These are phyloP conservation scores for Anthopleura xanthogrammica DNA, from an alignment of 92 coral and sea anemone genomes.

Conservation along the genomic window DNA sequence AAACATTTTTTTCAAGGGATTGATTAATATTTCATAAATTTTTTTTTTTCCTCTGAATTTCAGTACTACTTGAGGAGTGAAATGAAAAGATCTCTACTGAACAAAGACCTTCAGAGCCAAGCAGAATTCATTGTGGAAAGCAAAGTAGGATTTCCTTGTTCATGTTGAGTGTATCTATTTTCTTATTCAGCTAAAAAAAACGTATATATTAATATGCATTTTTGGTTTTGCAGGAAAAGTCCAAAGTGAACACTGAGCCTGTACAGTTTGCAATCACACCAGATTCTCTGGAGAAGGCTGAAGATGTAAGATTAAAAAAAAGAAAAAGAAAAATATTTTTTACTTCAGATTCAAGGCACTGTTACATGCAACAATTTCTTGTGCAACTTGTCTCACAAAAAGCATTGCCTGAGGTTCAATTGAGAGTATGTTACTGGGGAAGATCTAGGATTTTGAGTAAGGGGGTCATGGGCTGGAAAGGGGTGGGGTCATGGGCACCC, in stretches of 20 bases:
- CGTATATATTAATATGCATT: too few species aligned
- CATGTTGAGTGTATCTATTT: not conserved
- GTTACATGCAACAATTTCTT: not conserved
- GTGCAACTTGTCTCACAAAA: too few species aligned
- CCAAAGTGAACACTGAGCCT: slow-evolving; percentile 50
- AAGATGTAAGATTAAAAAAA: slow-evolving; percentile 68
- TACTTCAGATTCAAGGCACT: not conserved
- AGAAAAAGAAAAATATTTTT: not conserved
- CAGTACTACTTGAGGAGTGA: slow-evolving; percentile 91
- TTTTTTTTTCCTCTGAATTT: slow-evolving; percentile 1
- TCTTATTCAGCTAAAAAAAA: too few species aligned
- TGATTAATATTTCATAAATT: not conserved
- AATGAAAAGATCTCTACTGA: slow-evolving; percentile 87
- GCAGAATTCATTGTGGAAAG: slow-evolving; percentile 95
- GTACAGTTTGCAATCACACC: slow-evolving; percentile 92
- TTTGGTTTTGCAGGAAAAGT: slow-evolving; percentile 3
- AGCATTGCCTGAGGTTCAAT: too few species aligned
- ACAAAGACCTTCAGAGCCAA: slow-evolving; percentile 83
- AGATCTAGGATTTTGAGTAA: too few species aligned
- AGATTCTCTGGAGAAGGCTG: slow-evolving; percentile 92
- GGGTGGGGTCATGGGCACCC: too few species aligned
- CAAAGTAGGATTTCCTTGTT: slow-evolving; percentile 50
- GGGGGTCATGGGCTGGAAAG: too few species aligned
- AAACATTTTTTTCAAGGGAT: too few species aligned
- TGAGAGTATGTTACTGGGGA: too few species aligned